These are phyloP conservation scores for Drosophila ercepeae DNA, from an alignment of 1,140 invertebrate genomes.

Conservation along the genomic window DNA sequence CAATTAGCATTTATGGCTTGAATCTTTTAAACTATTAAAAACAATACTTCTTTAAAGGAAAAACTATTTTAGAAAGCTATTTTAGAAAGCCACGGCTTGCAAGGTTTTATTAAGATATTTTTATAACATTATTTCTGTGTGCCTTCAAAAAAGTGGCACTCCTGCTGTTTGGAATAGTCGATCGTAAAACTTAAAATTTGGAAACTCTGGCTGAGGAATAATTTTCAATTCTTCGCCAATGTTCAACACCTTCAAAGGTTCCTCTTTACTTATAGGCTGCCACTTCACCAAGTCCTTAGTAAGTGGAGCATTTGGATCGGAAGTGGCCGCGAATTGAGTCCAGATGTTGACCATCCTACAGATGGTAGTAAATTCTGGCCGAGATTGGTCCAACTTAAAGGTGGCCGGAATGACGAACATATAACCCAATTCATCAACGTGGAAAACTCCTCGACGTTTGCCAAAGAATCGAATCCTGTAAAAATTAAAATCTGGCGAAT, in stretches of 20 bases:
- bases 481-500: conserved; percentile 65
- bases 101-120: background rate
- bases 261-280: conserved; percentile 63
- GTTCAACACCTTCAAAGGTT: conserved; percentile 73
- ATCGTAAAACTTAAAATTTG: conserved; percentile 58
- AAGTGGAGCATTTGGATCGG: conserved; percentile 67
- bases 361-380: conserved; percentile 70
- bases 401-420: conserved; percentile 85
- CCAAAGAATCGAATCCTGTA: conserved; percentile 49
- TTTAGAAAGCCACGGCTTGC: too few species aligned
- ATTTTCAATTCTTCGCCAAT: conserved; percentile 73
- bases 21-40: conserved; percentile 12
- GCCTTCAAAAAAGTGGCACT: conserved; percentile 19
- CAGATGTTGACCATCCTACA: conserved; percentile 84
- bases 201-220: conserved; percentile 72
- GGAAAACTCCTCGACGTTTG: conserved; percentile 83
- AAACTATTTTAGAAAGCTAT: too few species aligned
- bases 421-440: conserved; percentile 87
- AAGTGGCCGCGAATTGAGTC: conserved; percentile 75
- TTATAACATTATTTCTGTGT: background rate
- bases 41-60: conserved; percentile 3
- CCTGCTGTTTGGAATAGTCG: conserved; percentile 21
- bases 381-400: conserved; percentile 69
- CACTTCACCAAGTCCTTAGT: conserved; percentile 57
- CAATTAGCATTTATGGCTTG: conserved; percentile 43